Conservation (phyloP, 2,797 vertebrate species). For the Amblyopsis hoosieri region DNA sequence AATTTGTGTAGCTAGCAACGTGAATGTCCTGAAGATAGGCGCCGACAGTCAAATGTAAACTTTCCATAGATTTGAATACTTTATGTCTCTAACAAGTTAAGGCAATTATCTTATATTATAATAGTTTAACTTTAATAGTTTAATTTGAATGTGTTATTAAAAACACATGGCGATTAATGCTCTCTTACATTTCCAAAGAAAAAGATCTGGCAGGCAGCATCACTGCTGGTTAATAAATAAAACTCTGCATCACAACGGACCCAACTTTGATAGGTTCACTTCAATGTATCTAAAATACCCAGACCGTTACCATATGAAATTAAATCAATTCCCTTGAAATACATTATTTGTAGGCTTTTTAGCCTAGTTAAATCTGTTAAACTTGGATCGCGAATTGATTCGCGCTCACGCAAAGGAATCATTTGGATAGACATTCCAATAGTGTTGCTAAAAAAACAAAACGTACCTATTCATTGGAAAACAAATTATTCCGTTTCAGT, state of each 20-base stretch:
- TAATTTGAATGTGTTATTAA: not conserved
- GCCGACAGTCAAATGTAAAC: too few species aligned
- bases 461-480: constrained; percentile 65
- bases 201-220: constrained; percentile 47
- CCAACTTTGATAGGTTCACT: not conserved
- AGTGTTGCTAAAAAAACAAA: constrained; percentile 1
- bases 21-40: too few species aligned
- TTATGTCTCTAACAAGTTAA: too few species aligned
- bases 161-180: constrained; percentile 1
- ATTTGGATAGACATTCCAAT: constrained; percentile 3
- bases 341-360: too few species aligned
- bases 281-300: not conserved
- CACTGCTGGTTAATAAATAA: constrained; percentile 17
- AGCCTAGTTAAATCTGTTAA: too few species aligned
- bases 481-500: constrained; percentile 37
- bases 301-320: not conserved
- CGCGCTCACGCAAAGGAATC: not conserved
- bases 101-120: too few species aligned
- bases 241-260: constrained; percentile 11
- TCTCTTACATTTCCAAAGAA: constrained; percentile 30
- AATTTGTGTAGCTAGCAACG: too few species aligned
- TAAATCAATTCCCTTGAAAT: rapidly evolving
- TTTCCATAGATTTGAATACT: too few species aligned
- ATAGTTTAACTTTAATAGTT: too few species aligned
- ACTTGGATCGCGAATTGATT: not conserved